Base-by-base conservation (phyloP, 1,140 invertebrate species). In the Musca vetustissima region DNA sequence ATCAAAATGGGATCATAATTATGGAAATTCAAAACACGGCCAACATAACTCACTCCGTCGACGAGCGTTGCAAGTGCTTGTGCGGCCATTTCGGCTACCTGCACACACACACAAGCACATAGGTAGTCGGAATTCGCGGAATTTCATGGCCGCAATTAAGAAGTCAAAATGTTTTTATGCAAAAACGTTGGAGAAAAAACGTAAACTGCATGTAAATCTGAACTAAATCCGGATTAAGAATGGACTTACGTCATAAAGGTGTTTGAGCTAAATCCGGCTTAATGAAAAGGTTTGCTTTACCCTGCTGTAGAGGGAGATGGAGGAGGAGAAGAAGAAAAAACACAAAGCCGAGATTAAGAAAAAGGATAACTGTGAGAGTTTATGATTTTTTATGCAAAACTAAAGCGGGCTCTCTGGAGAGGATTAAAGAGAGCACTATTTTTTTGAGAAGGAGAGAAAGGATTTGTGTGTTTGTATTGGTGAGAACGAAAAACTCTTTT, bases 201-300 rank as follows among this genome's bases (percentile, higher is more conserved):
- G 13, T 25, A 66, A 66, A 49, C 64, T 66, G 22, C 64, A 28
- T 52, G 21, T 15, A 49, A 49, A 66, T 66, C 64, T 66, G 24
- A 32, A 25, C 64, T 66, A 66, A 66, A 66, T 66, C 64, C 64
- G 47, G 64, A 66, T 66, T 66, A 66, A 66, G 47, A 49, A 66
- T 66, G 64, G 47, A 49, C 47, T 66, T 66, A 19, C 64, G 64
- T 50, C 64, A 50, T 66, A 66, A 66, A 66, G 15, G 28, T 49
- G 47, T 66, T 66, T 50, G 21, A 24, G 32, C 17, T 49, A 66
- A 66, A 66, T 49, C 64, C 47, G 64, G 22, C 21, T 49, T 61
- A 61, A 61, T 61, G 57, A 61, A 61, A 61, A 61, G 28, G 57
- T 61, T 59, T 59, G 25, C 25, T 43, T 11, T 43, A 43, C 36